Conservation (phyloP, 2,888 invertebrate species). For the Dione juno region DNA sequence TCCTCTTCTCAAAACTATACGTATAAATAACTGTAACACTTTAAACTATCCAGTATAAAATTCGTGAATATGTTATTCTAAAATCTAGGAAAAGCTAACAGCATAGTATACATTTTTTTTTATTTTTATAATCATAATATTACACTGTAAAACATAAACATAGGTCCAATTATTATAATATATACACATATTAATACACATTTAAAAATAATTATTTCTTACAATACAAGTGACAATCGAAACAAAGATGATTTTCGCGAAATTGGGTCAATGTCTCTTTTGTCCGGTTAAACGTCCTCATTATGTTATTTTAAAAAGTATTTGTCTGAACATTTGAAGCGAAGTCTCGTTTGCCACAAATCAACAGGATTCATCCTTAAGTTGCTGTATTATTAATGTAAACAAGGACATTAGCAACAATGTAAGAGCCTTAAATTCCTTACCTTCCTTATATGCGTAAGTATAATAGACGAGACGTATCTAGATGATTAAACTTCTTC, state of each 20-base stretch:
- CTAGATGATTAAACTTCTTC: neutral
- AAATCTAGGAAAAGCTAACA: neutral
- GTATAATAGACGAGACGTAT: neutral
- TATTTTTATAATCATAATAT: neutral
- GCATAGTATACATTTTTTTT: neutral
- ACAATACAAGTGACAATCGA: conserved; percentile 23
- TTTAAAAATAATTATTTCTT: conserved; percentile 6
- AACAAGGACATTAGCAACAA: conserved; percentile 36
- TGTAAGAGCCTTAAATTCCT: conserved; percentile 27
- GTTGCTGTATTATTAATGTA: conserved; percentile 28
- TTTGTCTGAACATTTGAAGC: conserved; percentile 35
- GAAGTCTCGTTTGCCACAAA: conserved; percentile 32
- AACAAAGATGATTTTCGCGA: conserved; percentile 31
- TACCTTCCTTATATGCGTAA: conserved; percentile 9
- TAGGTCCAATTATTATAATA: neutral
- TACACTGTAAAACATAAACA: neutral
- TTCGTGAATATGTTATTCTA: neutral
- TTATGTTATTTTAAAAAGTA: conserved; percentile 41
- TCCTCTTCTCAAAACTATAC: neutral
- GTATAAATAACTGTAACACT: neutral
- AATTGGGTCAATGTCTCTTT: conserved; percentile 44
- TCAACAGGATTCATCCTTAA: conserved; percentile 31
- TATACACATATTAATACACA: neutral
- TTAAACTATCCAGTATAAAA: neutral
- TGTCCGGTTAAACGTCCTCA: conserved; percentile 38